Percentiles rank a stretch among this genome's conserved stretches.
These are phyloP conservation scores for Drosophila koepferae DNA, from an alignment of 2,888 invertebrate genomes.

Conservation along the genomic window DNA sequence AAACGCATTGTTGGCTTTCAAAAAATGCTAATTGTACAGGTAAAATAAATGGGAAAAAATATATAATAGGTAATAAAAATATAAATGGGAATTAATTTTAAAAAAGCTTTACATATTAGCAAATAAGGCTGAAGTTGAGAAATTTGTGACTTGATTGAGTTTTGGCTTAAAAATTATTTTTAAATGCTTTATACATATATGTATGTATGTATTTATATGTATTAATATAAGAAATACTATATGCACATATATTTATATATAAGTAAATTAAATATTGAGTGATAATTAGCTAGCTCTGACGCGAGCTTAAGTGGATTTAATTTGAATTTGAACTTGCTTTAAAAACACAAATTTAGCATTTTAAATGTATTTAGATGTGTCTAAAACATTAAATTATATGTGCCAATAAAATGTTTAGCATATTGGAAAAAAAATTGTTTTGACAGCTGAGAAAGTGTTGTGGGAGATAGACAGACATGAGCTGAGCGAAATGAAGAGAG, in stretches of 20 bases:
- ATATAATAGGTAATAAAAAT: not conserved
- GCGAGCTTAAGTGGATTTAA: not conserved
- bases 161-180: no score
- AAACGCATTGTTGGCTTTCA: not conserved
- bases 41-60: not conserved
- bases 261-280: not conserved
- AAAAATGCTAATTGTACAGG: not conserved
- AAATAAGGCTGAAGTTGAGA: not conserved
- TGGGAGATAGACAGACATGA: not conserved
- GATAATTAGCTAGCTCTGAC: not conserved
- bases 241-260: not conserved
- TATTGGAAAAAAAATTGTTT: not conserved
- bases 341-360: not conserved
- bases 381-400: not conserved
- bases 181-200: no score
- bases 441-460: slow-evolving; percentile 13
- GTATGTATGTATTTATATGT: no score
- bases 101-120: not conserved
- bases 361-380: no score
- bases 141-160: not conserved
- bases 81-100: not conserved
- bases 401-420: not conserved
- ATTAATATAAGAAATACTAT: no score
- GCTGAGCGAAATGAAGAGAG: not conserved
- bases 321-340: not conserved